A percentile compares a stretch with the other conserved stretches of the same genome.
Conservation (phyloP, 2,113 vertebrate genomes). For the Zingel zingel region DNA sequence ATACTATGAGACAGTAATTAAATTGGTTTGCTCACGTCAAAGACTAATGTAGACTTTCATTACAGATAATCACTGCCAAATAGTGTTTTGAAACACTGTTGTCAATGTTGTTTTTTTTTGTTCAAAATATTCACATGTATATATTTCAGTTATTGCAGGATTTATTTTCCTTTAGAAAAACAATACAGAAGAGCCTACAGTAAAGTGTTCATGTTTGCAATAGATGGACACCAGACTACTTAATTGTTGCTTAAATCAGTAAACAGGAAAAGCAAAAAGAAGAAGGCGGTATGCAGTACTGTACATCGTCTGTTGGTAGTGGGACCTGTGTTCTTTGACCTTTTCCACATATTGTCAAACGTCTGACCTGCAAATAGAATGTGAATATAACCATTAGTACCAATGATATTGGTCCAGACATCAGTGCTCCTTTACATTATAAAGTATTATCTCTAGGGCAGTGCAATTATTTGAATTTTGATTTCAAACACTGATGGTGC, state of each 20-base stretch:
- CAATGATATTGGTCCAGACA: not conserved
- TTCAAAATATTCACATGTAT: not conserved
- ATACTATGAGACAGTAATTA: not conserved
- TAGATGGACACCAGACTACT: not conserved
- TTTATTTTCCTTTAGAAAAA: not conserved
- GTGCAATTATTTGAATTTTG: too few species aligned
- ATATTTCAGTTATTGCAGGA: not conserved
- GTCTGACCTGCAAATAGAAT: slow-evolving; percentile 55
- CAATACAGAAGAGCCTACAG: not conserved
- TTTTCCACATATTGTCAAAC: slow-evolving; percentile 69
- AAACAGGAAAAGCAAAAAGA: not conserved
- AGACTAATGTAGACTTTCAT: not conserved
- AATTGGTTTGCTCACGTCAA: not conserved
- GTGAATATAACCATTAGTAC: not conserved
- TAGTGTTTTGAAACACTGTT: not conserved
- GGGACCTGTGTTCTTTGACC: slow-evolving; percentile 45
- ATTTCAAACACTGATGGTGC: not conserved
- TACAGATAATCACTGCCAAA: not conserved
- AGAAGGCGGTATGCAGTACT: not conserved
- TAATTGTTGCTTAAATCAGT: not conserved
- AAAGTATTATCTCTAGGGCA: not conserved
- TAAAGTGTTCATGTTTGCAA: not conserved
- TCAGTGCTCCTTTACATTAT: not conserved
- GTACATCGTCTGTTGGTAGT: slow-evolving; percentile 65
- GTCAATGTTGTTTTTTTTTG: not conserved